Evolutionary conservation across 2,888 invertebrate genomes (phyloP), one percentile per base, ranked within the genome.

Genomic region (Agonopterix heracliana): DNA sequence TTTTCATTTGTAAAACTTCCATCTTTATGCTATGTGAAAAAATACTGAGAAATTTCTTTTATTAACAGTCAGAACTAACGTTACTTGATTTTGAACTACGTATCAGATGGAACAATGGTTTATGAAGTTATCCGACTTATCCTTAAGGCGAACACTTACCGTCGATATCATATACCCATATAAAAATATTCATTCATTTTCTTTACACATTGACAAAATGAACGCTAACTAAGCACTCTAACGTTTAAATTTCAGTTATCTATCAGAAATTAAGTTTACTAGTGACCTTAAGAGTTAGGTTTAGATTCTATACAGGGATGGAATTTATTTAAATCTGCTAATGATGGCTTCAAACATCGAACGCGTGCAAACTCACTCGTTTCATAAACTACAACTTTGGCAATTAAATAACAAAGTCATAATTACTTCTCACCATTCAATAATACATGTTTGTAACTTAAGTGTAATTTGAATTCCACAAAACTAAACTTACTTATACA

Each of bases 131-230:
- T 50, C 52, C 54, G 50, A 66, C 68, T 71, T 75, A 75, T 63
- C 62, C 60, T 68, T 75, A 80, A 75, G 69, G 74, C 78, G 65
- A 76, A 77, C 73, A 74, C 78, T 80, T 81, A 81, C 65, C 63
- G 68, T 72, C 71, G 67, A 78, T 66, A 63, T 73, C 71, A 74
- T 41, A 78, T 78, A 67, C 62, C 73, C 83, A 85, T 87, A 88
- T 83, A 88, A 88, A 88, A 88, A 87, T 88, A 88, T 86, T 26
- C 76, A 71, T 81, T 61, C 74, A 75, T 65, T 84, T 83, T 80
- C 76, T 83, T 81, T 81, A 82, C 75, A 78, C 76, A 74, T 74
- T 65, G 73, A 76, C 74, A 71, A 74, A 76, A 74, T 26, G 67
- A 76, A 67, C 64, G 76, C 78, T 81, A 84, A 82, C 78, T 81